Evolutionary conservation across 2,113 vertebrate species (phyloP).

Genomic region (Podilymbus podiceps): DNA sequence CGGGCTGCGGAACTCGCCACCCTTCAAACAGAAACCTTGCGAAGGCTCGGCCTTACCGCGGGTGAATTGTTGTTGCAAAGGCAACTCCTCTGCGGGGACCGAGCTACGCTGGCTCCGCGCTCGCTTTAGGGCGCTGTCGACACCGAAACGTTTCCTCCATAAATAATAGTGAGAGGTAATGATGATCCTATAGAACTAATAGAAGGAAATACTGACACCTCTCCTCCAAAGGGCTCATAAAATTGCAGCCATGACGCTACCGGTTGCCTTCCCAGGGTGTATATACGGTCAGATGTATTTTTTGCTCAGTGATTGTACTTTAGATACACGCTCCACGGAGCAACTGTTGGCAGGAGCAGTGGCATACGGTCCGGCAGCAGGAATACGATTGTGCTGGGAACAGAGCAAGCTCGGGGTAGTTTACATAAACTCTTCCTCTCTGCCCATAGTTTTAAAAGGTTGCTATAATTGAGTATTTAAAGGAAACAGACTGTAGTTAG

Average conservation of each 20-base stretch:
- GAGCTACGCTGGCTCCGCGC: background rate
- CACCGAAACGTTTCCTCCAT: background rate
- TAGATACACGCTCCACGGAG: background rate
- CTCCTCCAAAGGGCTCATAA: background rate
- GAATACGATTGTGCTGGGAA: background rate
- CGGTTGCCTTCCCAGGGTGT: background rate
- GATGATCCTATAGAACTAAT: background rate
- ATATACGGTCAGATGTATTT: background rate
- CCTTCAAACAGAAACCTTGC: background rate
- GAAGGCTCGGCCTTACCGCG: accelerated
- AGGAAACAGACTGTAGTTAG: background rate
- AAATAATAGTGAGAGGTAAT: background rate
- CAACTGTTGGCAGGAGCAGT: background rate
- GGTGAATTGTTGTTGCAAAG: background rate
- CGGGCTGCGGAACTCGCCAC: background rate
- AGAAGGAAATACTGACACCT: background rate
- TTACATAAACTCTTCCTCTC: background rate
- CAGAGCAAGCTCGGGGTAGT: background rate
- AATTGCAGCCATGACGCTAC: background rate
- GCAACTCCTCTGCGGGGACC: background rate
- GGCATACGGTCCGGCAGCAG: background rate
- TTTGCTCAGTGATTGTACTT: background rate
- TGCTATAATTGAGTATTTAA: background rate
- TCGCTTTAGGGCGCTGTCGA: background rate
- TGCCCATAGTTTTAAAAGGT: background rate